Evolutionary conservation across 2,888 invertebrate species (phyloP), one percentile per base, ranked within the genome.

Genomic region (Melipona beecheii): DNA sequence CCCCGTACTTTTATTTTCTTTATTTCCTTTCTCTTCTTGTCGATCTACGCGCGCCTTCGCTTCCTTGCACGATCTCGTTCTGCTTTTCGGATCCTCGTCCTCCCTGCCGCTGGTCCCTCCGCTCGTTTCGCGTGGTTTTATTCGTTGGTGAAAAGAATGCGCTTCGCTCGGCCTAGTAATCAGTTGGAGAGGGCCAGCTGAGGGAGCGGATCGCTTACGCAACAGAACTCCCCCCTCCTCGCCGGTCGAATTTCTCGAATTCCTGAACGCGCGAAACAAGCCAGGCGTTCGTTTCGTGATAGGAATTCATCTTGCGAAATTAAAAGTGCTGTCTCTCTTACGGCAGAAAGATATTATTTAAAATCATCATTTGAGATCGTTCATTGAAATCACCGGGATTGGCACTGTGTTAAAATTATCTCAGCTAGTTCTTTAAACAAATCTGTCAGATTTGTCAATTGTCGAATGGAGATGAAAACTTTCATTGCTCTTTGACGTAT

Each of bases 161-260:
- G 87, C 86, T 78, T 84, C 86, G 87, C 70, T 88, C 90, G 86
- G 91, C 90, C 90, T 93, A 93, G 93, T 93, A 93, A 93, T 92
- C 93, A 91, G 91, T 90, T 90, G 86, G 90, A 81, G 84, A 88
- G 84, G 88, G 83, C 70, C 64, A 27, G 70, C 68, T 27, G 65
- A 52, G 65, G 69, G 72, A 80, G 84, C 71, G 90, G 85, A 85
- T 88, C 87, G 90, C 92, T 94, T 94, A 93, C 88, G 93, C 92
- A 94, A 94, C 92, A 88, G 89, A 77, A 50, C 80, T 84, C 84
- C 91, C 89, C 27, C 27, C 27, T 27, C 27, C 27, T 27, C 27
- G 1, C 31, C 87, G 83, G 83, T 75, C 86, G 90, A 88, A 92
- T 91, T 92, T 93, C 93, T 93, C 85, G 86, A 76, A 91, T 92